A percentile compares a stretch with the other conserved stretches of the same genome.
These are phyloP conservation scores for Enteromius fasciolatus DNA, from an alignment of 2,797 vertebrate species.

Conservation along the genomic window DNA sequence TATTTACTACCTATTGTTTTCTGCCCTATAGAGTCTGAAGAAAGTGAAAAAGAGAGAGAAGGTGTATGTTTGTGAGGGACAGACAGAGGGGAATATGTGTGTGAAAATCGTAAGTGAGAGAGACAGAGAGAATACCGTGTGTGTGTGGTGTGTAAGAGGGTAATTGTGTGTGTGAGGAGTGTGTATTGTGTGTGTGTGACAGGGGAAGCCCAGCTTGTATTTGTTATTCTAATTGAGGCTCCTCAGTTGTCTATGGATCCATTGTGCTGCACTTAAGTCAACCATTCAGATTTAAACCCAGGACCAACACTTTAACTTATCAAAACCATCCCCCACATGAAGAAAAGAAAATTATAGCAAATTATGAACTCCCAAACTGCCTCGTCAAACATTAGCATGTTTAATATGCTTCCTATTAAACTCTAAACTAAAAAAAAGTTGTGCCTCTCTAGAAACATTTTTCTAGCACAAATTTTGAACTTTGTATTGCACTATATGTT, in stretches of 20 bases:
- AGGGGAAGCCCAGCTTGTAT: constrained; percentile 50
- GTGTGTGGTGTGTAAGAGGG: constrained; percentile 10
- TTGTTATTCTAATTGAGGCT: constrained; percentile 64
- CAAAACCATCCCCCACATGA: constrained; percentile 26
- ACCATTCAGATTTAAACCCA: constrained; percentile 59
- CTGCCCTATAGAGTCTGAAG: constrained; percentile 41
- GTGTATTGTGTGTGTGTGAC: constrained; percentile 57
- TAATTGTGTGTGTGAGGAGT: constrained; percentile 40
- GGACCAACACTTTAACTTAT: constrained; percentile 47
- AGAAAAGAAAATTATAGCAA: constrained; percentile 28
- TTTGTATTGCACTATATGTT: not conserved
- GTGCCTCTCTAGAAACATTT: not conserved
- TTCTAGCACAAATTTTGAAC: not conserved
- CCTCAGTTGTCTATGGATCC: constrained; percentile 58
- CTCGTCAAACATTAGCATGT: not conserved
- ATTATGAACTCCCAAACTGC: constrained; percentile 36
- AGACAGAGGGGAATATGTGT: constrained; percentile 24
- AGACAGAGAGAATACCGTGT: constrained; percentile 1
- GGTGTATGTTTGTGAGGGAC: constrained; percentile 1
- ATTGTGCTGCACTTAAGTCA: constrained; percentile 62
- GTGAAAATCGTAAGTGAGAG: constrained; percentile 30
- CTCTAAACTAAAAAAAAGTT: not conserved
- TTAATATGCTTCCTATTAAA: not conserved
- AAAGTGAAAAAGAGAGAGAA: constrained; percentile 37
- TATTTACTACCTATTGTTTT: constrained; percentile 63